Base-by-base conservation (phyloP, 2,888 invertebrate genomes). In the Himalopsyche tibetana region DNA sequence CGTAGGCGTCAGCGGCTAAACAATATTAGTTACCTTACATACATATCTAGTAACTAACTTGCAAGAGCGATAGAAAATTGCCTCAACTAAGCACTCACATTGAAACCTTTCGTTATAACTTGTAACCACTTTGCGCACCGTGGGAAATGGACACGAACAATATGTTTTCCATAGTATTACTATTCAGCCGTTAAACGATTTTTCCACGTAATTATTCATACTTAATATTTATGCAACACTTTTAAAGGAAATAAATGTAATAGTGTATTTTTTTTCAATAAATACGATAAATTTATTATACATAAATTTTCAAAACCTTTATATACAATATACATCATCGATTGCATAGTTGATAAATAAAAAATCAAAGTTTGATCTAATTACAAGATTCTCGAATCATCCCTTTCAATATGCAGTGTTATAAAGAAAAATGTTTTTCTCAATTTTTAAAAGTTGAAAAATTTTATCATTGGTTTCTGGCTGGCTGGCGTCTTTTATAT, bases 41-140 rank as follows among this genome's bases (percentile, higher is more conserved):
- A 42, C 42, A 51, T 45, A 45, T 45, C 51, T 15, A 8, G 51
- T 51, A 51, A 63, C 63, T 63, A 19, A 63, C 63, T 63, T 63
- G 63, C 63, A 63, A 63, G 63, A 19, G 63, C 28, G 63, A n/a
- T n/a, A 19, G 63, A 63, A 63, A 63, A 63, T 63, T 63, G 63
- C 63, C 9, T n/a, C 63, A 63, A 63, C 19, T 63, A 63, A n/a
- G 28, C 28, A 28, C 63, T 63, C 15, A 15, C 63, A 19, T n/a
- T 63, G 28, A 19, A 19, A 63, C 63, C 63, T 63, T 63, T 63
- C 63, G 63, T 63, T 63, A 63, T 63, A 19, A 63, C 19, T 63
- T 63, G 19, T 63, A 19, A 63, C 63, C 19, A 63, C 63, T 19
- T 63, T 63, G 6, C 8, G 3, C 19, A 28, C 63, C 63, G 63